Evolutionary conservation across 1,140 invertebrate genomes (phyloP).

Genomic region (Ditylenchus dipsaci): DNA sequence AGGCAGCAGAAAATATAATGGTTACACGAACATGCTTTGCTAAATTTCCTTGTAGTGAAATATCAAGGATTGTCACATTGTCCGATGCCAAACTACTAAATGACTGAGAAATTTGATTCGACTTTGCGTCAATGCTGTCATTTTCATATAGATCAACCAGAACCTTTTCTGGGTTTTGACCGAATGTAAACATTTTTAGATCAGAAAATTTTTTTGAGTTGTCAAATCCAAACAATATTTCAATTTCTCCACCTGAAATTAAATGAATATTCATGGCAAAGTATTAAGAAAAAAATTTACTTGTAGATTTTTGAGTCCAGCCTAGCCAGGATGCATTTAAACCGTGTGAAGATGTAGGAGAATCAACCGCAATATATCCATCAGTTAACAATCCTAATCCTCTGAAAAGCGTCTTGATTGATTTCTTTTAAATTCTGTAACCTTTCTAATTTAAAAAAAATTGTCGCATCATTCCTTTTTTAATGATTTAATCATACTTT

Average conservation of each 20-base stretch:
- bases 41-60: conserved; percentile 7
- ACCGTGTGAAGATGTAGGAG: conserved; percentile 2
- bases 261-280: too few species aligned
- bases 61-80: conserved; percentile 4
- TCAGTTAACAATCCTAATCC: conserved; percentile 26
- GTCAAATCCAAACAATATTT: conserved; percentile 18
- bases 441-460: too few species aligned
- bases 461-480: too few species aligned
- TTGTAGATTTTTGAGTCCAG: conserved; percentile 10
- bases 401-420: too few species aligned
- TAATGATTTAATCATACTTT: too few species aligned
- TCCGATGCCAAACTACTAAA: not conserved
- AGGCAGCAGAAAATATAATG: conserved; percentile 10
- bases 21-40: conserved; percentile 8
- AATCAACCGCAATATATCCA: conserved; percentile 16
- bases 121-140: not conserved
- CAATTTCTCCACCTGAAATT: conserved; percentile 3
- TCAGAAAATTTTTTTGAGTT: conserved; percentile 3
- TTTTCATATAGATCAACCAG: not conserved
- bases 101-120: not conserved
- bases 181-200: conserved; percentile 15
- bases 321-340: conserved; percentile 18
- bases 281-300: not conserved
- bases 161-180: conserved; percentile 3
- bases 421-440: too few species aligned